phyloP scores from a whole-genome alignment of 1,140 invertebrate genomes.

The Antheraea mylitta region DNA sequence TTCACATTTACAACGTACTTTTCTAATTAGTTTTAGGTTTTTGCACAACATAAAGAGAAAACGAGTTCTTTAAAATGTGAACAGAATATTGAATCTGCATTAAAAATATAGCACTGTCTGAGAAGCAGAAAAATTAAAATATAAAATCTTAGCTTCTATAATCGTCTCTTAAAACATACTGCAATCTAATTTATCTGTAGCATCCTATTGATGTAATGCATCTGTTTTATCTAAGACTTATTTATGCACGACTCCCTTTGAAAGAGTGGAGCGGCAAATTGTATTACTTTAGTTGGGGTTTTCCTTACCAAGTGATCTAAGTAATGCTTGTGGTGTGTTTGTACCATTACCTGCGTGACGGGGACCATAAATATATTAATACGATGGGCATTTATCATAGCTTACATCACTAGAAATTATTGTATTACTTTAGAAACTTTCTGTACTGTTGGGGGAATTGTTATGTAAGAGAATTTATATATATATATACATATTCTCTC shows the following conservation, averaged over 20 bases:
- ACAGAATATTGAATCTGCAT: no score
- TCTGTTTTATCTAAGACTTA: conserved; percentile 31
- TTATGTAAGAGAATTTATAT: neutral
- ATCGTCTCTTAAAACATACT: neutral
- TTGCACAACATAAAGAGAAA: no score
- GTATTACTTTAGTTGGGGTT: conserved; percentile 61
- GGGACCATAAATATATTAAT: conserved; percentile 68
- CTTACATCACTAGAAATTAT: conserved; percentile 35
- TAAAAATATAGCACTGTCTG: neutral
- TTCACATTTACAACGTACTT: no score
- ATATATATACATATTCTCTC: no score
- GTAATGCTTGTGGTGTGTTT: conserved; percentile 61
- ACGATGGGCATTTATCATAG: conserved; percentile 46
- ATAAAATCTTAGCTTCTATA: neutral
- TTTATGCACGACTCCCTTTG: conserved; percentile 24
- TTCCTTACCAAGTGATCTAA: conserved; percentile 41
- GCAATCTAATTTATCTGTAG: conserved; percentile 43
- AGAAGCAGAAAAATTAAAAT: neutral
- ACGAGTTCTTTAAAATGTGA: no score
- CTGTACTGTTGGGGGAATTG: neutral
- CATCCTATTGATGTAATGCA: conserved; percentile 40
- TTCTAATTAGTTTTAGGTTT: no score
- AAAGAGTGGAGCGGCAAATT: conserved; percentile 37
- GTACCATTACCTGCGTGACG: conserved; percentile 64
- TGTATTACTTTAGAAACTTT: conserved; percentile 19